These are phyloP conservation scores for Procambarus clarkii DNA, from an alignment of 1,140 invertebrate species.

Conservation along the genomic window DNA sequence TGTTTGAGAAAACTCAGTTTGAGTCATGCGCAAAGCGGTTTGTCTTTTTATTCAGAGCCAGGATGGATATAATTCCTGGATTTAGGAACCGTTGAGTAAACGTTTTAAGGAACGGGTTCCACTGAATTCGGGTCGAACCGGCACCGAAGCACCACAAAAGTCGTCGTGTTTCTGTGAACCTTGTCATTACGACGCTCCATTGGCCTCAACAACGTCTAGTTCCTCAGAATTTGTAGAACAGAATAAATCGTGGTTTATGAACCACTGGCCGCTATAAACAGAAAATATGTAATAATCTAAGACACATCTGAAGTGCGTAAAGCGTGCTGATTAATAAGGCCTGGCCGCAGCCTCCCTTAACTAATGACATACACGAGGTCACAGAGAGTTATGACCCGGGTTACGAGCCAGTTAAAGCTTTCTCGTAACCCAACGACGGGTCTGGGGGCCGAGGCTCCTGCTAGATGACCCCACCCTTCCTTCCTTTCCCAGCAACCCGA, in stretches of 20 bases:
- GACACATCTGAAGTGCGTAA: not conserved
- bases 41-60: too few relatives aligned
- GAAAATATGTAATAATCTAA: not conserved
- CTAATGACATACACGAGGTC: slow-evolving; percentile 49
- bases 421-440: slow-evolving; percentile 28
- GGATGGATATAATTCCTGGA: too few relatives aligned
- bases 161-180: not conserved
- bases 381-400: slow-evolving; percentile 46
- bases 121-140: too few relatives aligned
- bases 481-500: not conserved
- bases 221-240: not conserved
- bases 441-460: not conserved
- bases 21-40: too few relatives aligned
- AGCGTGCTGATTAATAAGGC: slow-evolving; percentile 16
- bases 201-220: not conserved
- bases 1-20: too few relatives aligned
- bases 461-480: not conserved
- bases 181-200: not conserved
- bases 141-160: too few relatives aligned
- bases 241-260: slow-evolving; percentile 16
- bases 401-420: slow-evolving; percentile 42
- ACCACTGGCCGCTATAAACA: not conserved
- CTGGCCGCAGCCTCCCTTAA: not conserved
- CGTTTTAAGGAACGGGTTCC: too few relatives aligned
- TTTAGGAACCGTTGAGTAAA: too few relatives aligned